A percentile compares a stretch with the other conserved stretches of the same genome.
Evolutionary conservation across 1,140 invertebrate genomes (phyloP).

Genomic region (Anastrepha ludens): DNA sequence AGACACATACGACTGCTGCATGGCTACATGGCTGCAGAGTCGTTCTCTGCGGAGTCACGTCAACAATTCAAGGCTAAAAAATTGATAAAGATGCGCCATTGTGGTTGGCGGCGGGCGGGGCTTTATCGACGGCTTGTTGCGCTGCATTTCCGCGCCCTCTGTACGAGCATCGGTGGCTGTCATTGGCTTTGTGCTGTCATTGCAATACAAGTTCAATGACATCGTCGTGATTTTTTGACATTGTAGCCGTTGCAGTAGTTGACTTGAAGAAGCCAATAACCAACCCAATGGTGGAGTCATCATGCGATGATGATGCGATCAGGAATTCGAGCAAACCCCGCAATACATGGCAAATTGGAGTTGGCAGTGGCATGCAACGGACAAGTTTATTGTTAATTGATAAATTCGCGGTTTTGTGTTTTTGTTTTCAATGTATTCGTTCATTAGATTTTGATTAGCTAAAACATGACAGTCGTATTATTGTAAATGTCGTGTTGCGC

Average conservation of each 20-base stretch:
- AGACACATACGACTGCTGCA: background rate
- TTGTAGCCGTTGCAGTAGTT: background rate
- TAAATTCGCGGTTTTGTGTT: no score
- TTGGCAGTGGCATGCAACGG: no score
- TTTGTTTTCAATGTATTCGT: background rate
- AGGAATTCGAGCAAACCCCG: no score
- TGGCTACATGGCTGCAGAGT: background rate
- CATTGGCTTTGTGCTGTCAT: background rate
- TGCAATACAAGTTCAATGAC: conserved; percentile 32
- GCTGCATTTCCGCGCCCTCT: background rate
- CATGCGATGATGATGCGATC: conserved; percentile 12
- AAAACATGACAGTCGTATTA: background rate
- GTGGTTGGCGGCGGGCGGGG: background rate
- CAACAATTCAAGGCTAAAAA: conserved; percentile 43
- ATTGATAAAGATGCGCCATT: conserved; percentile 19
- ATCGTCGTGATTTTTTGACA: background rate
- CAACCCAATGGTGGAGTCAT: conserved; percentile 4
- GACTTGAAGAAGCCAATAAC: background rate
- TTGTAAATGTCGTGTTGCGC: background rate
- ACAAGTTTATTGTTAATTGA: no score
- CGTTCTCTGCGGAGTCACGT: conserved; percentile 4
- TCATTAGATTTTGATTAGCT: background rate
- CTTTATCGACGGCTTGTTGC: background rate
- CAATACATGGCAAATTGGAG: no score
- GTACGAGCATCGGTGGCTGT: background rate